Evolutionary conservation across 2,888 invertebrate species (phyloP).

Genomic region (Amphiduros pacificus): DNA sequence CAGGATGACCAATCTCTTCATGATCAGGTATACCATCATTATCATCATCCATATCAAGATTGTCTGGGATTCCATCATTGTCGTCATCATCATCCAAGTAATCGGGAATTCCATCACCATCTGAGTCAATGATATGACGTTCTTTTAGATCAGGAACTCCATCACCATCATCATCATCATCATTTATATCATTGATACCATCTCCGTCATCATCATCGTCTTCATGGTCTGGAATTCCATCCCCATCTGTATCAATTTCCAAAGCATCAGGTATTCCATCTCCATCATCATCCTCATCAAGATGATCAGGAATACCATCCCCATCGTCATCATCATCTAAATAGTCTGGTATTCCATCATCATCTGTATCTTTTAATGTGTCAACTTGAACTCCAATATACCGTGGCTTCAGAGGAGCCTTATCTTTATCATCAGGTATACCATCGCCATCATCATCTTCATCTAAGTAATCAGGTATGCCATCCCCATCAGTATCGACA

Average conservation of each 20-base stretch:
- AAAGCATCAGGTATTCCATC: slow-evolving; percentile 48
- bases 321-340: slow-evolving; percentile 38
- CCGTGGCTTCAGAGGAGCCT: slow-evolving; percentile 28
- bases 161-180: slow-evolving; percentile 27
- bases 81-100: slow-evolving; percentile 23
- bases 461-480: slow-evolving; percentile 32
- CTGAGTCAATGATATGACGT: slow-evolving; percentile 33
- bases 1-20: too few relatives aligned
- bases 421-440: slow-evolving; percentile 33
- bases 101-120: slow-evolving; percentile 49
- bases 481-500: slow-evolving; percentile 42
- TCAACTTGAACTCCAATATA: slow-evolving; percentile 38
- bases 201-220: slow-evolving; percentile 38
- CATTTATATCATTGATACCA: slow-evolving; percentile 27
- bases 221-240: slow-evolving; percentile 51
- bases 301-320: slow-evolving; percentile 34
- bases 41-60: slow-evolving; percentile 26
- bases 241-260: slow-evolving; percentile 42
- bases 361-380: slow-evolving; percentile 37
- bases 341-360: slow-evolving; percentile 44
- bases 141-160: slow-evolving; percentile 34
- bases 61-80: slow-evolving; percentile 45
- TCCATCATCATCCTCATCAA: slow-evolving; percentile 25
- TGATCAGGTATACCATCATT: slow-evolving; percentile 42
- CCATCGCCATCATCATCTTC: slow-evolving; percentile 38